Evolutionary conservation across 30 jellyfish, hydroid and myxozoan species (phyloP).

Genomic region (Hydractinia echinata): DNA sequence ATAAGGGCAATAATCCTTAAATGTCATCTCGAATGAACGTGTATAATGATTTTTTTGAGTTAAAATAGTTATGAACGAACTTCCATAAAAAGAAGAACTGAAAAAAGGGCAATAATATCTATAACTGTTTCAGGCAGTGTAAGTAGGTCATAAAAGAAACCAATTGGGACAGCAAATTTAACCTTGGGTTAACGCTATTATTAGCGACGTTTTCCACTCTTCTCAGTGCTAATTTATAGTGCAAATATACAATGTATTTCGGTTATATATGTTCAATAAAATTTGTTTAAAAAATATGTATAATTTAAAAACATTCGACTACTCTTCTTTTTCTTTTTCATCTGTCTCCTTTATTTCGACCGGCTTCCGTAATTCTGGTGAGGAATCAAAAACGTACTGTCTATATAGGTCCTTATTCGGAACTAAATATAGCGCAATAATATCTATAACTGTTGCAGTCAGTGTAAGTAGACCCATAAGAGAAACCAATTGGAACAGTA

Average conservation of each 20-base stretch:
- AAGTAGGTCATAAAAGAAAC: slow-evolving; percentile 52
- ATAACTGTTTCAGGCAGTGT: slow-evolving; percentile 51
- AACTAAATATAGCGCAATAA: slow-evolving; percentile 49
- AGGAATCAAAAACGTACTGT: slow-evolving; percentile 53
- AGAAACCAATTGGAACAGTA: slow-evolving; percentile 49
- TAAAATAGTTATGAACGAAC: no score
- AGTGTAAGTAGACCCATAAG: slow-evolving; percentile 55
- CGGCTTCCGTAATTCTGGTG: slow-evolving; percentile 48
- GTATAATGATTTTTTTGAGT: no score
- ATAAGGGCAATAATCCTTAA: no score
- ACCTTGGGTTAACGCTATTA: no score
- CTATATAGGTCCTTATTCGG: slow-evolving; percentile 54
- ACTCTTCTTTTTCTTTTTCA: background rate
- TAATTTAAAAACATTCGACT: no score
- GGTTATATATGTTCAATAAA: no score
- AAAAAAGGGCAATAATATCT: slow-evolving; percentile 52
- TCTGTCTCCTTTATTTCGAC: background rate
- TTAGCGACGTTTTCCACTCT: no score
- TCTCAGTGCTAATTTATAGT: no score
- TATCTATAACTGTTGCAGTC: slow-evolving; percentile 58
- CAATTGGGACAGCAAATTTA: slow-evolving; percentile 44
- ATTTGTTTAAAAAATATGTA: no score
- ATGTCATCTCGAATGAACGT: no score
- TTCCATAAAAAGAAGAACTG: no score
- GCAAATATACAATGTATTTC: no score